These are phyloP conservation scores for Mastacembelus armatus DNA, from an alignment of 2,797 vertebrate species.

Conservation along the genomic window DNA sequence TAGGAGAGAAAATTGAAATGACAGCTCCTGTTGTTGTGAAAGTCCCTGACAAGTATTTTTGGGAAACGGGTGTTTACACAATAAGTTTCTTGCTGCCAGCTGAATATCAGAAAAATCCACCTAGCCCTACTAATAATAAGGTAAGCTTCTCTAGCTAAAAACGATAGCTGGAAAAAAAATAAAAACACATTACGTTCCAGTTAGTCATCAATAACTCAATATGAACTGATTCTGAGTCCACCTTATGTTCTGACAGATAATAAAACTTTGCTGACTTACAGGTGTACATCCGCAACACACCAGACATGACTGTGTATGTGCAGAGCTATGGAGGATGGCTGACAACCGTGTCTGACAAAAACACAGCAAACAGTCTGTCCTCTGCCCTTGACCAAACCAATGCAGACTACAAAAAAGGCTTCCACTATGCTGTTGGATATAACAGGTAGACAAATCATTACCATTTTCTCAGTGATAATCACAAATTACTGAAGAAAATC, in stretches of 20 bases:
- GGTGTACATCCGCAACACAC: slow-evolving; percentile 68
- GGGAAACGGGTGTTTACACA: slow-evolving; percentile 30
- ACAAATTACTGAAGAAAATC: neutral
- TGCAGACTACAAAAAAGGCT: slow-evolving; percentile 56
- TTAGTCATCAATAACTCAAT: neutral
- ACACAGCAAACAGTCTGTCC: slow-evolving; percentile 17
- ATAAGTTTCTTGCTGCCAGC: slow-evolving; percentile 82
- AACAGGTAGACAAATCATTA: slow-evolving; percentile 75
- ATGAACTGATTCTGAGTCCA: neutral
- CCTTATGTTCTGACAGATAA: neutral
- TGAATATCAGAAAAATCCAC: slow-evolving; percentile 69
- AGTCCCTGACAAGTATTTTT: slow-evolving; percentile 21
- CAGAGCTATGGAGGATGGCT: slow-evolving; percentile 70
- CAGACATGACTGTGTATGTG: slow-evolving; percentile 71
- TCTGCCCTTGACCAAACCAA: slow-evolving; percentile 40
- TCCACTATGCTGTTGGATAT: slow-evolving; percentile 72
- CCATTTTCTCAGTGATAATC: neutral
- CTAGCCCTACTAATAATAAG: slow-evolving; percentile 58
- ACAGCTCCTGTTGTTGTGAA: slow-evolving; percentile 77
- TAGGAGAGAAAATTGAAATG: slow-evolving; percentile 79
- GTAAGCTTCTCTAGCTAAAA: slow-evolving; percentile 45
- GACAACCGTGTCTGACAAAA: neutral
- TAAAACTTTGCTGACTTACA: slow-evolving; percentile 45
- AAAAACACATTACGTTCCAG: no score
- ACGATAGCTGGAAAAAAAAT: no score